A percentile compares a stretch with the other conserved stretches of the same genome.
These are phyloP conservation scores for Furnarius figulus DNA, from an alignment of 2,113 vertebrate genomes.

Conservation along the genomic window DNA sequence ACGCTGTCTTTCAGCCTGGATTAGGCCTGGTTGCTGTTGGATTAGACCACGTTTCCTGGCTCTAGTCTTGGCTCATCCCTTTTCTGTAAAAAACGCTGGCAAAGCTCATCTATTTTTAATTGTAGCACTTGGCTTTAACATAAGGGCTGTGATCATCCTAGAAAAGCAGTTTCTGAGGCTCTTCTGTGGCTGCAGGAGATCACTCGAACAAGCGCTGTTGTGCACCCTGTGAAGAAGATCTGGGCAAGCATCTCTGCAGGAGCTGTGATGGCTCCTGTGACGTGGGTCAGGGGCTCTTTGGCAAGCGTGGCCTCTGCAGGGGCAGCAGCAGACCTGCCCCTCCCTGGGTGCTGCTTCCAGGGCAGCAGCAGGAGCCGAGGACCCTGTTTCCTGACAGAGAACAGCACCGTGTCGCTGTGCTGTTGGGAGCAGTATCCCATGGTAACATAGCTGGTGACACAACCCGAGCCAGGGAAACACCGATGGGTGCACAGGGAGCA, in stretches of 20 bases:
- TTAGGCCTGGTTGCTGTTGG: not conserved
- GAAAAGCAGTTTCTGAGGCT: not conserved
- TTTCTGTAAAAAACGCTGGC: not conserved
- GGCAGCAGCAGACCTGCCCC: not conserved
- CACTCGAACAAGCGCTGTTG: accelerated
- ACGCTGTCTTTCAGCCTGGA: not conserved
- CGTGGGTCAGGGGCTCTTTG: not conserved
- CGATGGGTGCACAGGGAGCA: not conserved
- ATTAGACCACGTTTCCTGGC: not conserved
- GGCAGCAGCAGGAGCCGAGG: not conserved
- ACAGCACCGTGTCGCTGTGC: not conserved
- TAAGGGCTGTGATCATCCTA: not conserved
- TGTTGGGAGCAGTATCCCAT: not conserved
- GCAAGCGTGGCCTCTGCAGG: not conserved
- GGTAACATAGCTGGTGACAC: not conserved
- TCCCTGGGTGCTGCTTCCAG: not conserved
- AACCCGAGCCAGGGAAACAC: accelerated
- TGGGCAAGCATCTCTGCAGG: not conserved
- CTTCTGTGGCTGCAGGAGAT: not conserved
- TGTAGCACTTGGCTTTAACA: not conserved
- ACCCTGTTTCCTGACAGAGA: not conserved
- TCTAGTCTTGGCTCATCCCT: not conserved
- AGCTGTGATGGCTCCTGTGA: not conserved
- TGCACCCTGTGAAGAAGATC: not conserved
- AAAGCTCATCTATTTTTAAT: not conserved